Evolutionary conservation across 2,888 invertebrate species (phyloP), one percentile per base, ranked within the genome.

Genomic region (Pyrrhosoma nymphula): DNA sequence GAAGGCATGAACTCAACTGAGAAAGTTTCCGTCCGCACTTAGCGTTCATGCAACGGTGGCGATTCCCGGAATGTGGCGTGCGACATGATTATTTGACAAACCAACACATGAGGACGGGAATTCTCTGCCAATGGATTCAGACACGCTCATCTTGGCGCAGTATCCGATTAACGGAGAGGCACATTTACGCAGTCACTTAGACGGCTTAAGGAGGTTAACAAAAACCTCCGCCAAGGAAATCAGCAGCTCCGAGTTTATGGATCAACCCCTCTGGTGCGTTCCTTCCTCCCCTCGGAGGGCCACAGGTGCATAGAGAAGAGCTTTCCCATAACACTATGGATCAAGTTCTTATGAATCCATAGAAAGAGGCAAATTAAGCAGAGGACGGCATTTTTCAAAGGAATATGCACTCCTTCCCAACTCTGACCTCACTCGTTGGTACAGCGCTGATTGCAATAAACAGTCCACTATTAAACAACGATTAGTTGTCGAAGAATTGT

Each of bases 161-260:
- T 30, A 4, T 35, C 26, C 63, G 2, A 35, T 39, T 20, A 18
- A 47, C 30, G 63, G 20, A 47, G n/a, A 1, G 18, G 39, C 16
- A 55, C 14, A 55, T 93, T 93, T 93, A 55, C 47, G 26, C 26
- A 39, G 47, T n/a, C 63, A 93, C 93, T 93, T 69, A 93, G 30
- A 35, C 26, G 35, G 30, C 35, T 82, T 4, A 18, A 30, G 35
- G 82, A 35, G 12, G 82, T 35, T 35, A 35, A 69, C 1, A 82
- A 82, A 82, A 35, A 18, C 16, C 35, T 18, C 82, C 82, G 35
- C 14, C 26, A 35, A 18, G 26, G 82, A 82, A 82, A 82, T 35
- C 82, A 30, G 30, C 82, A 35, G 26, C 26, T 69, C 26, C 10
- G 69, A 12, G 82, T 82, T 6, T 18, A 30, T 35, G 35, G 82